Conservation (phyloP, 2,113 vertebrate genomes). For the Columba livia region DNA sequence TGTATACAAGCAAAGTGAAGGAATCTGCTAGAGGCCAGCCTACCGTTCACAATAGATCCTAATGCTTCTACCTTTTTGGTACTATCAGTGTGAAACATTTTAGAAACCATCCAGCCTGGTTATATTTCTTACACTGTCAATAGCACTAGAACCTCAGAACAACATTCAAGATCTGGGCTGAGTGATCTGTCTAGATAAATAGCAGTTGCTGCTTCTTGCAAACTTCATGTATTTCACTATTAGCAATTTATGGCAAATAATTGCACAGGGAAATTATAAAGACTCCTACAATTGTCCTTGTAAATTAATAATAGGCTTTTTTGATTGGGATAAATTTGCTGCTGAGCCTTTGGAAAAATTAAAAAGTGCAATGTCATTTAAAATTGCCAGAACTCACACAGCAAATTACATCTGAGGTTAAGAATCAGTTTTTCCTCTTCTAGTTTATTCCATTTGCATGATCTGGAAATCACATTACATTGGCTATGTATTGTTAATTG, state of each 20-base stretch:
- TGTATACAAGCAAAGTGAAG: constrained; percentile 81
- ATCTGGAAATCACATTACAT: constrained; percentile 89
- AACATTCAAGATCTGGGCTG: constrained; percentile 47
- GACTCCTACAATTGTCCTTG: constrained; percentile 85
- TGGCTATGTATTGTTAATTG: constrained; percentile 93
- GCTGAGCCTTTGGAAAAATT: constrained; percentile 85
- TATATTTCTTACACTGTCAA: constrained; percentile 50
- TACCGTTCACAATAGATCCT: constrained; percentile 63
- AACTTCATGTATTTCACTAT: constrained; percentile 74
- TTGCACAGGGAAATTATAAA: constrained; percentile 82
- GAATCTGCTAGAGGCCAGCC: constrained; percentile 79
- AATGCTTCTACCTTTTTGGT: constrained; percentile 71
- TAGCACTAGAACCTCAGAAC: constrained; percentile 36
- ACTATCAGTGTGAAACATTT: constrained; percentile 74
- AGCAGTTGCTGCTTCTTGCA: constrained; percentile 72
- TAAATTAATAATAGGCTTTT: constrained; percentile 86
- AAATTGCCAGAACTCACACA: constrained; percentile 84
- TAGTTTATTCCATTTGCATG: constrained; percentile 87
- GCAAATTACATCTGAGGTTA: constrained; percentile 90
- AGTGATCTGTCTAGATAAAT: constrained; percentile 65
- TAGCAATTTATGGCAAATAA: constrained; percentile 82
- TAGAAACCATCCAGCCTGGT: constrained; percentile 33
- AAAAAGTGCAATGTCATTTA: constrained; percentile 90
- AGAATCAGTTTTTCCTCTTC: constrained; percentile 81
- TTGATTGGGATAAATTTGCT: constrained; percentile 88